Conservation (phyloP, 92 coral and sea anemone genomes). For the Paramuricea clavata region DNA sequence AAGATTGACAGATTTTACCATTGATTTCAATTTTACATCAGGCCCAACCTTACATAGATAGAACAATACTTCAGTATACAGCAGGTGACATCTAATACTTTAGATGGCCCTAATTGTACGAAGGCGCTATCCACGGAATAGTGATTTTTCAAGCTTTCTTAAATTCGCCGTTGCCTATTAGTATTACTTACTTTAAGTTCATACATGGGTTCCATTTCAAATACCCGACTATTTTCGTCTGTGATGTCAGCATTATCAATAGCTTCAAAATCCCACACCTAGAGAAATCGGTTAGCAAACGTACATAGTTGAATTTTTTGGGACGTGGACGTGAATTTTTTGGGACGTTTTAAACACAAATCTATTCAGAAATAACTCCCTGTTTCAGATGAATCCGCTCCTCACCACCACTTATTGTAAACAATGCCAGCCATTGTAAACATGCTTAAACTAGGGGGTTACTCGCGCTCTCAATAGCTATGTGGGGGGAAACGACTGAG, state of each 20-base stretch:
- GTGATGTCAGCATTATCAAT: slow-evolving; percentile 98
- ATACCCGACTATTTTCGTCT: slow-evolving; percentile 83
- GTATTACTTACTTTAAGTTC: slow-evolving; percentile 86
- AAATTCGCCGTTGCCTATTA: no score
- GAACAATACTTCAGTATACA: background rate
- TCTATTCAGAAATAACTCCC: background rate
- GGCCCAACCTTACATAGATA: slow-evolving; percentile 81
- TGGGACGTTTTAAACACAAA: background rate
- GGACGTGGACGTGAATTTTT: background rate
- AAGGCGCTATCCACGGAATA: no score
- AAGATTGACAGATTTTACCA: slow-evolving; percentile 88
- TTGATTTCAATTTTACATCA: slow-evolving; percentile 94
- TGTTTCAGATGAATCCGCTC: background rate
- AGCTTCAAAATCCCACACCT: slow-evolving; percentile 98
- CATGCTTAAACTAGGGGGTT: no score
- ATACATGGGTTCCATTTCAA: slow-evolving; percentile 99
- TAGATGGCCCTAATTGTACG: no score
- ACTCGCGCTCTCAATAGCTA: no score
- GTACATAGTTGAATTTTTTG: background rate
- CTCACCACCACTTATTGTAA: background rate
- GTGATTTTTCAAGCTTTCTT: no score
- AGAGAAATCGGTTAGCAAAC: background rate
- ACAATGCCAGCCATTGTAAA: no score
- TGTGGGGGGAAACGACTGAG: no score
- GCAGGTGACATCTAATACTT: background rate